phyloP scores from a whole-genome alignment of 2,797 vertebrate genomes.

The Poecilia wingei region DNA sequence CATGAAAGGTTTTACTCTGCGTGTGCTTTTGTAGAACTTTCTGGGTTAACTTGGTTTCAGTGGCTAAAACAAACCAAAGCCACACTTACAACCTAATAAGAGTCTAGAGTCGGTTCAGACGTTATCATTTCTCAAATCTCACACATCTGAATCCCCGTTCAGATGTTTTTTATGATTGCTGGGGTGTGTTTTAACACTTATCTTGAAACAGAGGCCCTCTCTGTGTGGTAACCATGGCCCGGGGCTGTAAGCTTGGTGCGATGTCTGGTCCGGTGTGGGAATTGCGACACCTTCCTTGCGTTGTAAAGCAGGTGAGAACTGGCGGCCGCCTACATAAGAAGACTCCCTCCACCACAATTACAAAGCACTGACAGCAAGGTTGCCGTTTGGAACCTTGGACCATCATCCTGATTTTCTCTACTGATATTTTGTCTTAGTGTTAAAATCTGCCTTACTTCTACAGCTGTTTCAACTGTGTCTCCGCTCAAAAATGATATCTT shows the following conservation, averaged over 20 bases:
- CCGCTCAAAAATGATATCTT: background rate
- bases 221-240: conserved; percentile 52
- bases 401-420: conserved; percentile 26
- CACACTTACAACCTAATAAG: background rate
- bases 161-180: conserved; percentile 11
- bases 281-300: conserved; percentile 67
- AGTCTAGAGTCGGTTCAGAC: background rate
- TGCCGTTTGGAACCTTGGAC: conserved; percentile 78
- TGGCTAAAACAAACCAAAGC: background rate
- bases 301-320: conserved; percentile 61
- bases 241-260: conserved; percentile 64
- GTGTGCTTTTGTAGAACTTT: too few relatives aligned
- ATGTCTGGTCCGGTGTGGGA: conserved; percentile 73
- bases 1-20: background rate
- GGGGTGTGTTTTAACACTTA: conserved; percentile 14
- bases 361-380: conserved; percentile 79
- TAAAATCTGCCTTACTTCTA: background rate
- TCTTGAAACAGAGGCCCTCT: conserved; percentile 52
- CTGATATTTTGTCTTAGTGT: background rate
- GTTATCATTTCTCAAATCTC: conserved; percentile 9
- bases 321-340: conserved; percentile 66
- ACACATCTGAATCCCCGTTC: conserved; percentile 18
- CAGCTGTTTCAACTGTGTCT: background rate
- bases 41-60: too few relatives aligned
- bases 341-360: conserved; percentile 12